These are phyloP conservation scores for Lycocerus yunnanus DNA, from an alignment of 2,888 invertebrate genomes.

Conservation along the genomic window DNA sequence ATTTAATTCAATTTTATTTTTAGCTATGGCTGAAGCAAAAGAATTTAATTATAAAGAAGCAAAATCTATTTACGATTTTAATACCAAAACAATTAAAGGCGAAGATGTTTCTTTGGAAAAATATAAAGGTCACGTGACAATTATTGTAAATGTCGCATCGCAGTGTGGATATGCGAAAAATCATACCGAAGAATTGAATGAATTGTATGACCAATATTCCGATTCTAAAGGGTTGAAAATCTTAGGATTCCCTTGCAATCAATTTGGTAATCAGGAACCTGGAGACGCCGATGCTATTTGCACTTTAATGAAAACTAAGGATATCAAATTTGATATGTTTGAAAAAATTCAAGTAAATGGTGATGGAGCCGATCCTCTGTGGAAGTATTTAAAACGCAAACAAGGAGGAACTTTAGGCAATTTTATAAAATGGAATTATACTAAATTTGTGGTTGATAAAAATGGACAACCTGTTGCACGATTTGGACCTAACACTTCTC, in stretches of 20 bases:
- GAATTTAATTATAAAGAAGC: constrained; percentile 67
- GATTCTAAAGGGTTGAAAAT: constrained; percentile 77
- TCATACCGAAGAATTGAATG: constrained; percentile 83
- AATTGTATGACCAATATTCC: constrained; percentile 73
- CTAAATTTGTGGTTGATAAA: constrained; percentile 81
- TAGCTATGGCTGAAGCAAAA: background rate
- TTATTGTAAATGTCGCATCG: constrained; percentile 89
- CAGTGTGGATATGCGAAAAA: constrained; percentile 82
- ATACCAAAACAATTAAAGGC: constrained; percentile 80
- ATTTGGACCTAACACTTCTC: constrained; percentile 61
- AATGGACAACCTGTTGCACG: constrained; percentile 72
- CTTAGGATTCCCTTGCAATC: constrained; percentile 87
- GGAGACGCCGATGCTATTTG: constrained; percentile 67
- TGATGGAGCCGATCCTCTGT: constrained; percentile 67
- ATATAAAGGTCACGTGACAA: constrained; percentile 79
- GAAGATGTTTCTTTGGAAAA: constrained; percentile 78
- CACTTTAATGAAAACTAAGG: constrained; percentile 64
- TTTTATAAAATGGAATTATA: constrained; percentile 88
- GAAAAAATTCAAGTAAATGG: constrained; percentile 75
- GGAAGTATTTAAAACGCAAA: constrained; percentile 68
- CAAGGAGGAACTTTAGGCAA: constrained; percentile 61
- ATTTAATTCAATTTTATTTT: background rate
- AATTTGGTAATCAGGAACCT: constrained; percentile 76
- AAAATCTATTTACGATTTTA: constrained; percentile 79
- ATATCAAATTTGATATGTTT: constrained; percentile 74